These are phyloP conservation scores for Vulpes ferrilata DNA, from an alignment of 2,113 vertebrate genomes.

Conservation along the genomic window DNA sequence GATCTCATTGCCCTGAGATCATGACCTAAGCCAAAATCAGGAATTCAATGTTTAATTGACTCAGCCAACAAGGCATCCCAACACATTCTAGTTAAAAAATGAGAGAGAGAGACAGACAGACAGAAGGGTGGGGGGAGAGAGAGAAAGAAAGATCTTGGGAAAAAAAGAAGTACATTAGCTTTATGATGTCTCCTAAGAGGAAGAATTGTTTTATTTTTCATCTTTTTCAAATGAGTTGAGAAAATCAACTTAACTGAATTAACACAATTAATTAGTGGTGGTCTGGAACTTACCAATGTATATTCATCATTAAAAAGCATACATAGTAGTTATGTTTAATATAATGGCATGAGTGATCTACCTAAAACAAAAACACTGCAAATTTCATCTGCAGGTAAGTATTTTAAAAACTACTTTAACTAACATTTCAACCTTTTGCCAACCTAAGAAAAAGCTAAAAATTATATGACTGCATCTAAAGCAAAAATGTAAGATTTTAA, in stretches of 20 bases:
- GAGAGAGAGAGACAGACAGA: neutral
- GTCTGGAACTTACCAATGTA: neutral
- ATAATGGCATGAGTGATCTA: neutral
- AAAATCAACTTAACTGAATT: constrained; percentile 26
- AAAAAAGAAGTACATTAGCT: neutral
- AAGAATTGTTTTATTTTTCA: neutral
- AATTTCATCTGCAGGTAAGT: neutral
- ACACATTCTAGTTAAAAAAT: neutral
- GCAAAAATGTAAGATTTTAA: neutral
- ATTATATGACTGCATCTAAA: neutral
- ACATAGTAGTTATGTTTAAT: neutral
- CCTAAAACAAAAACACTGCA: neutral
- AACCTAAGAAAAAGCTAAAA: neutral
- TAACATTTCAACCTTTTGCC: constrained; percentile 9
- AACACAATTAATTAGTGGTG: constrained; percentile 8
- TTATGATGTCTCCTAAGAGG: neutral
- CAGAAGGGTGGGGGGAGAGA: neutral
- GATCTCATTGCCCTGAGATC: neutral
- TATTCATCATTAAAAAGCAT: neutral
- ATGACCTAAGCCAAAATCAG: neutral
- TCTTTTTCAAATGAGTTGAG: constrained; percentile 16
- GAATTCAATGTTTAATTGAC: neutral
- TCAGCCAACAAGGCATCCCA: neutral
- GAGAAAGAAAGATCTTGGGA: neutral
- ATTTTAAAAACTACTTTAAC: constrained; percentile 41